Conservation (phyloP, 2,888 invertebrate genomes). For the Drosophila putrida region DNA sequence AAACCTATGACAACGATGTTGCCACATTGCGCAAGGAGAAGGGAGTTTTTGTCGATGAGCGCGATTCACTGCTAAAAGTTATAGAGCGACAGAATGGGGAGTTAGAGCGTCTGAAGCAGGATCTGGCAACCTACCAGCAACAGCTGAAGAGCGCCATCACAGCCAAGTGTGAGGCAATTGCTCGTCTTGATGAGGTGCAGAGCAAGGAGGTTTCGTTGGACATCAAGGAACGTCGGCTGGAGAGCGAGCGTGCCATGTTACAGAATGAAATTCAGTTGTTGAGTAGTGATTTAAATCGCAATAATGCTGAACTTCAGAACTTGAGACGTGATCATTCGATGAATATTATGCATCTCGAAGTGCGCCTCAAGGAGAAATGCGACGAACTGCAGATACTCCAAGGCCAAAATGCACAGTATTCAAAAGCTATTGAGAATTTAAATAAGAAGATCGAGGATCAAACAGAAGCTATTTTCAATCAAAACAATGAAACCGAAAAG, state of each 20-base stretch:
- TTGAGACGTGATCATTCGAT: constrained; percentile 91
- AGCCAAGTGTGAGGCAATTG: constrained; percentile 93
- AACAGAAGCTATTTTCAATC: constrained; percentile 90
- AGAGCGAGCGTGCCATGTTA: constrained; percentile 92
- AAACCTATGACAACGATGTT: constrained; percentile 89
- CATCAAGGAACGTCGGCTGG: constrained; percentile 93
- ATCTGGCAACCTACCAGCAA: constrained; percentile 89
- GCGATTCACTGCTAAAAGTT: constrained; percentile 90
- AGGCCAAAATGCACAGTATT: constrained; percentile 89
- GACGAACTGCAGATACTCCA: constrained; percentile 92
- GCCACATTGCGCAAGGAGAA: constrained; percentile 89
- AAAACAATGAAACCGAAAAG: constrained; percentile 89
- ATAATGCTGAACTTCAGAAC: constrained; percentile 91
- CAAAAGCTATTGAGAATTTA: constrained; percentile 90
- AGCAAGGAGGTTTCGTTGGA: constrained; percentile 92
- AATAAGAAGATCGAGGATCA: constrained; percentile 89
- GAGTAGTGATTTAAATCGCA: constrained; percentile 91
- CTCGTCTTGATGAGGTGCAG: constrained; percentile 92
- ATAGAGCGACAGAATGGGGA: constrained; percentile 91
- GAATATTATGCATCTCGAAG: constrained; percentile 89
- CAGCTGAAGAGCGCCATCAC: constrained; percentile 91
- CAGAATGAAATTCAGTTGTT: constrained; percentile 92
- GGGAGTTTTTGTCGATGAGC: constrained; percentile 90
- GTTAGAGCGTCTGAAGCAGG: constrained; percentile 90
- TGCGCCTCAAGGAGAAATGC: constrained; percentile 91